These are phyloP conservation scores for Tetramorium alpestre DNA, from an alignment of 1,140 invertebrate genomes.

Conservation along the genomic window DNA sequence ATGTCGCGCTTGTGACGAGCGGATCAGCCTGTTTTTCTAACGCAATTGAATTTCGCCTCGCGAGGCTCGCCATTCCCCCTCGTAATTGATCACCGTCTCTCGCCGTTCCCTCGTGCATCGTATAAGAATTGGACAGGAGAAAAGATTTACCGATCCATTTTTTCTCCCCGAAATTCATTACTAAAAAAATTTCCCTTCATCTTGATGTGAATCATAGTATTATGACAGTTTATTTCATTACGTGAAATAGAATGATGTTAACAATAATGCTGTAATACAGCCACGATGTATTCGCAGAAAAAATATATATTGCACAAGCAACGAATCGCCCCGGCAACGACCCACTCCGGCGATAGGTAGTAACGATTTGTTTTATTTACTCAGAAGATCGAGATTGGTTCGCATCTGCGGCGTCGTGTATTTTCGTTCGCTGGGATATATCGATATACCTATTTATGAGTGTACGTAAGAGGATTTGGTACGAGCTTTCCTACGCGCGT, in stretches of 20 bases:
- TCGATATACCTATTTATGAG: constrained; percentile 36
- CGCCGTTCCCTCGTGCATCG: constrained; percentile 56
- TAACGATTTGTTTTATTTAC: constrained; percentile 61
- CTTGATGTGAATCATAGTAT: not conserved
- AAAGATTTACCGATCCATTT: constrained; percentile 65
- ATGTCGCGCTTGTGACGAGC: constrained; percentile 76
- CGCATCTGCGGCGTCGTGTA: constrained; percentile 35
- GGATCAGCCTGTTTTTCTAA: constrained; percentile 80
- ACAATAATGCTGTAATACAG: not conserved
- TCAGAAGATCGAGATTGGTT: constrained; percentile 54
- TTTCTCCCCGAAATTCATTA: not conserved
- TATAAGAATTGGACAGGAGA: constrained; percentile 45
- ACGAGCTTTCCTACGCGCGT: constrained; percentile 17
- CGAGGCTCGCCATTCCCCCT: constrained; percentile 69
- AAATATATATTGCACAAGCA: constrained; percentile 21
- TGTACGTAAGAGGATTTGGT: constrained; percentile 39
- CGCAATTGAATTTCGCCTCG: constrained; percentile 80
- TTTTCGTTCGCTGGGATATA: constrained; percentile 52
- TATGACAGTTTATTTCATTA: not conserved
- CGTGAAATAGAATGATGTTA: not conserved
- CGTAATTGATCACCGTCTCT: constrained; percentile 78
- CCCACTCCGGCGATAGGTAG: constrained; percentile 29
- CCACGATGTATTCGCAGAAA: not conserved
- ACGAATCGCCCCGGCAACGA: constrained; percentile 7
- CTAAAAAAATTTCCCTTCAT: not conserved